Evolutionary conservation across 2,888 invertebrate species (phyloP), one percentile per base, ranked within the genome.

Genomic region (Caenorhabditis drosophilae): DNA sequence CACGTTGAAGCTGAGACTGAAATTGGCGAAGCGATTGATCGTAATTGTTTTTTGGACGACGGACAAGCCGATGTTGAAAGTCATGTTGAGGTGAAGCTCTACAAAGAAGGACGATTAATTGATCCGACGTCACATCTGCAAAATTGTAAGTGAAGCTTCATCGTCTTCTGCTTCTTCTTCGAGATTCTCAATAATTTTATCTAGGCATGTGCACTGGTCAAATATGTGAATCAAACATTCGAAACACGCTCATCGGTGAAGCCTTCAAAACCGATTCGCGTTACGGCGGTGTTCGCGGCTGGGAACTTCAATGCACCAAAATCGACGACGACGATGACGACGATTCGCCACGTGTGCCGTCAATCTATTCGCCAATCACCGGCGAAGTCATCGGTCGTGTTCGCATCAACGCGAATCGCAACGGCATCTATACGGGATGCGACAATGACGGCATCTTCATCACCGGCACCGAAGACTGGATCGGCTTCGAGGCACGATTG

Each of bases 161-260:
- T n/a, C n/a, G n/a, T n/a, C n/a, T n/a, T n/a, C n/a, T n/a, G n/a
- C n/a, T n/a, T n/a, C n/a, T n/a, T n/a, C n/a, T n/a, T n/a, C n/a
- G n/a, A n/a, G n/a, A n/a, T n/a, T n/a, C n/a, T n/a, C n/a, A n/a
- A n/a, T n/a, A n/a, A n/a, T n/a, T n/a, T n/a, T n/a, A 56, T 56
- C 61, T 47, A 82, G 82, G 82, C 58, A 81, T 82, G 79, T 83
- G 83, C 69, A 83, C 82, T 9, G 83, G 83, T 7, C 81, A 82
- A 52, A 79, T 83, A 16, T 83, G 83, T 58, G 81, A 83, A 51
- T 80, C 82, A 3, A 83, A 83, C 55, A 47, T 53, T 15, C 60
- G 67, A 25, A 83, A 83, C 53, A 31, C 55, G 1, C 63, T 83
- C 16, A 52, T 80, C 15, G 82, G 80, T 20, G 63, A 63, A 9